Evolutionary conservation across 2,797 vertebrate genomes (phyloP), one percentile per base, ranked within the genome.

Genomic region (Peromyscus melanophrys): DNA sequence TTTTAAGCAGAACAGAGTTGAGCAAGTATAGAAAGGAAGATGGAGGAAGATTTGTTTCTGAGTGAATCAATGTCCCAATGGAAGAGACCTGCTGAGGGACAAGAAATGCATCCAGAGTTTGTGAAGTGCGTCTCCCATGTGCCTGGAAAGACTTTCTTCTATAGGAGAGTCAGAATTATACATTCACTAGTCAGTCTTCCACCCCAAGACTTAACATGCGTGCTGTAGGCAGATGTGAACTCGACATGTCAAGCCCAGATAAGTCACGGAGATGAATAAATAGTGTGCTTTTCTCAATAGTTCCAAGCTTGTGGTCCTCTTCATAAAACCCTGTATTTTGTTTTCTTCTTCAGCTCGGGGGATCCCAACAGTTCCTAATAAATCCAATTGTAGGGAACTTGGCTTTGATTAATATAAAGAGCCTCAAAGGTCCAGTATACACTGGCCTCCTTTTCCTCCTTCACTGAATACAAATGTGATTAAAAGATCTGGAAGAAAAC

Each of bases 401-500:
- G 34, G 29, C 71, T 96, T 95, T 95, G 87, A 96, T 90, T 23
- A 92, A 84, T 17, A 40, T 55, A 81, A 90, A 84, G n/a, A 93
- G 46, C 40, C 73, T 87, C 31, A 75, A 61, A 91, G n/a, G 34
- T 69, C 27, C 1, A 11, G 40, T 31, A 6, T 59, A 43, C 5
- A 65, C 2, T 29, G 29, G 49, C 0, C 19, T 80, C 57, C 37
- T 76, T 93, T 81, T 25, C 37, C 31, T 85, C 59, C 46, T 83
- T 63, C 21, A n/a, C 23, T 46, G 12, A 59, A 80, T 46, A 78
- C 12, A 67, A 27, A 65, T 63, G 81, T 59, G 61, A 88, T 95
- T 78, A 96, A 94, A 89, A 97, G 75, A 90, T 91, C 23, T 86
- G 55, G 78, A 93, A 91, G 86, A 88, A 86, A 94, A 80, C 6